Conservation (phyloP, 2,797 vertebrate species). For the Margarornis squamiger region DNA sequence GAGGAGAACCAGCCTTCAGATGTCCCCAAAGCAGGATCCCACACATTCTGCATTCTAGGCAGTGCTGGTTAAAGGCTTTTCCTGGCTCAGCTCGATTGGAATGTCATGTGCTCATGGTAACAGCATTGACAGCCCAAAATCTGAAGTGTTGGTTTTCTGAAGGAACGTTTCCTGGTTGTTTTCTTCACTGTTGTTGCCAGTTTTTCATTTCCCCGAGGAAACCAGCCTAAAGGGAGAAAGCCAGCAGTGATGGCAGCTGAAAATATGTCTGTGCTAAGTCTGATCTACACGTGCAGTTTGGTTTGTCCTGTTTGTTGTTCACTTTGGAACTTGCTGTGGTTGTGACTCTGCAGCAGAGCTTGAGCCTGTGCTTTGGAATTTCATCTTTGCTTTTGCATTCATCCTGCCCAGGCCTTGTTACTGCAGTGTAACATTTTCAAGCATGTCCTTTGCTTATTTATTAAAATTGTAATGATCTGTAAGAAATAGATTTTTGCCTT, state of each 20-base stretch:
- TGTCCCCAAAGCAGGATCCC: not conserved
- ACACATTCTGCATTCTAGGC: not conserved
- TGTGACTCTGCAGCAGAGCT: fast-evolving
- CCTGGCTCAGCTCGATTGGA: not conserved
- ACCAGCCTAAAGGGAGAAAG: not conserved
- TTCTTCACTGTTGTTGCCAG: not conserved
- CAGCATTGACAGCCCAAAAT: not conserved
- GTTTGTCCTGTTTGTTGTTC: not conserved
- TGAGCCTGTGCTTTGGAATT: not conserved
- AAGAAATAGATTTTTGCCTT: not conserved
- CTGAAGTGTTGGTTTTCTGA: not conserved
- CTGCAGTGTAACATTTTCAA: not conserved
- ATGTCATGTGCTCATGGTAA: not conserved
- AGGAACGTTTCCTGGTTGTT: not conserved
- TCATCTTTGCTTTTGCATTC: not conserved
- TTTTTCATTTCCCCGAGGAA: not conserved
- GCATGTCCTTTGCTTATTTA: not conserved
- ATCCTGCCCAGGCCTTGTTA: not conserved
- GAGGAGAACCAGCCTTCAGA: not conserved
- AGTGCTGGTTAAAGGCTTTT: not conserved
- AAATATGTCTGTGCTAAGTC: not conserved
- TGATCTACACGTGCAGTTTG: fast-evolving
- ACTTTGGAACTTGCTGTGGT: not conserved
- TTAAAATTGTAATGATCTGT: not conserved
- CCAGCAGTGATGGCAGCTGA: not conserved